Evolutionary conservation across 2,797 vertebrate species (phyloP), one percentile per base, ranked within the genome.

Genomic region (Hippoglossus hippoglossus): DNA sequence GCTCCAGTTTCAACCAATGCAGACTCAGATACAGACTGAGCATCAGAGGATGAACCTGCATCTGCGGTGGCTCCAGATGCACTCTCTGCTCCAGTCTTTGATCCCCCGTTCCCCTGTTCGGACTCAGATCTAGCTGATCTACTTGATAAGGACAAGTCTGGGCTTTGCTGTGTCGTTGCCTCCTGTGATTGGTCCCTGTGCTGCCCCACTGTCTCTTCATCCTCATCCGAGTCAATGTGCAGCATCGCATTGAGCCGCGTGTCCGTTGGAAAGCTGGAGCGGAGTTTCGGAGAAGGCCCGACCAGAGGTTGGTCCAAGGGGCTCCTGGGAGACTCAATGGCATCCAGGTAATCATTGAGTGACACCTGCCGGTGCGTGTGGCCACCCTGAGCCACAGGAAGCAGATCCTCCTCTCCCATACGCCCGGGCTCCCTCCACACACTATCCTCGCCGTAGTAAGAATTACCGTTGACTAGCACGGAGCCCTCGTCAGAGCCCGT

Each of bases 171-270:
- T 1, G 93, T 88, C 0, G 94, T 94, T 5, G 63, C 21, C 63
- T 81, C 83, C 50, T 59, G 87, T 0, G 92, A 93, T 57, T 93
- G 94, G 66, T 93, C 91, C 67, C 78, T 71, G 7, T 81, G 82
- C 63, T 81, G 94, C 63, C 89, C 95, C 6, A 90, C 87, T 31
- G 95, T 94, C 11, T 99, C 97, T 73, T 99, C 97, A 13, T 99
- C 98, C 77, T 98, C 97, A 36, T 99, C 98, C 0, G 97, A 99
- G 92, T 99, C 97, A 3, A 99, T 99, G 71, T 99, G 97, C 78
- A 99, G 94, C 97, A 99, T 99, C 7, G 97, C 95, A 18, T 94
- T 98, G 70, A 99, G 96, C 75, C 98, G 94, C 0, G 97, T 99
- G 90, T 99, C 97, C 0, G 98, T 99, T 28, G 98, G 98, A 61